Percentiles rank a stretch among this genome's conserved stretches.
Evolutionary conservation across 1,140 invertebrate genomes (phyloP).

Genomic region (Macrobrachium nipponense): DNA sequence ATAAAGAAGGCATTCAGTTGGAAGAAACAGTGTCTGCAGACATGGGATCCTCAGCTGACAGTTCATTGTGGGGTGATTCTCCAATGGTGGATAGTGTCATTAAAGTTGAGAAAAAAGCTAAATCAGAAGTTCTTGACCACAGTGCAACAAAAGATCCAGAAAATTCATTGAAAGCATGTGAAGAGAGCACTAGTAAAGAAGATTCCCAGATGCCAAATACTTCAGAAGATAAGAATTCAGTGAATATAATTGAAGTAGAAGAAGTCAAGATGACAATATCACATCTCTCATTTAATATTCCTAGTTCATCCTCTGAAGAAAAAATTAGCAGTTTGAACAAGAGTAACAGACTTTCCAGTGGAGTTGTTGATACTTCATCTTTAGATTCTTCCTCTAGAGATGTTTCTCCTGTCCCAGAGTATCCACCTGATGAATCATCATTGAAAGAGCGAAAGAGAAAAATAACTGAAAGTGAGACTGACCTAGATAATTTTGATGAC

Average conservation of each 20-base stretch:
- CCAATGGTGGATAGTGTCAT: constrained; percentile 42
- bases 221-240: constrained; percentile 21
- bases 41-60: constrained; percentile 49
- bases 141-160: neutral
- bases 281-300: constrained; percentile 54
- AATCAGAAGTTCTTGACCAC: neutral
- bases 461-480: constrained; percentile 51
- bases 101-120: constrained; percentile 15
- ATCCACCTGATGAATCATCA: constrained; percentile 29
- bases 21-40: neutral
- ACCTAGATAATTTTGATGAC: constrained; percentile 61
- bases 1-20: neutral
- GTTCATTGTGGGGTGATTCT: constrained; percentile 36
- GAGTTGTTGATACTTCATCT: constrained; percentile 17
- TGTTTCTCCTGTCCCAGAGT: constrained; percentile 22
- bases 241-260: constrained; percentile 59
- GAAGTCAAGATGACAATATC: constrained; percentile 63
- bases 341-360: neutral
- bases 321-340: neutral
- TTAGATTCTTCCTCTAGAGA: constrained; percentile 21
- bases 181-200: neutral
- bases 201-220: neutral
- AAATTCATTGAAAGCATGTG: neutral
- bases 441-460: constrained; percentile 44
- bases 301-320: constrained; percentile 27